phyloP scores from a whole-genome alignment of 1,140 invertebrate genomes.

The Drosophila busckii region DNA sequence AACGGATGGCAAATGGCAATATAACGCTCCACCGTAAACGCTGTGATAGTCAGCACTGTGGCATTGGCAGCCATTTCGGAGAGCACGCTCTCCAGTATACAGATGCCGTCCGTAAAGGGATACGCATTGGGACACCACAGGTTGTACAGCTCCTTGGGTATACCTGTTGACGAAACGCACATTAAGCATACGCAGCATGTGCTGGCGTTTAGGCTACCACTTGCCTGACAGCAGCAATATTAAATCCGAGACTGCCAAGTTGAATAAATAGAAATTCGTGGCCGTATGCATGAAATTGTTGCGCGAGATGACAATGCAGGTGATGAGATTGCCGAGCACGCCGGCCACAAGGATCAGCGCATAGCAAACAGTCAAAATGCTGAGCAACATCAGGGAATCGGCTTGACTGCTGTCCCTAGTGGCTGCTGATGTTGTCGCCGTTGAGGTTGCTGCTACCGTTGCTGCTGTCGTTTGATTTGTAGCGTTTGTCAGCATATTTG shows the following conservation, averaged over 20 bases:
- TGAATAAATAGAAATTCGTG: constrained; percentile 92
- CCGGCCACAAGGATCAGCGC: constrained; percentile 87
- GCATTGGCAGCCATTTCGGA: constrained; percentile 92
- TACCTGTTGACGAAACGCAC: constrained; percentile 70
- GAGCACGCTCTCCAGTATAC: constrained; percentile 86
- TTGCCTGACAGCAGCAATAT: constrained; percentile 84
- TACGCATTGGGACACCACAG: constrained; percentile 89
- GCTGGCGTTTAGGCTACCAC: neutral
- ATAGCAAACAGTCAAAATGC: constrained; percentile 86
- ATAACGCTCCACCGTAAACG: constrained; percentile 90
- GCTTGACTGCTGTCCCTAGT: neutral
- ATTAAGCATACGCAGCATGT: constrained; percentile 36
- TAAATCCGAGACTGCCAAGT: constrained; percentile 91
- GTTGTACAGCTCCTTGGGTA: constrained; percentile 88
- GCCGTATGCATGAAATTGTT: constrained; percentile 90
- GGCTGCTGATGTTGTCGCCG: constrained; percentile 26
- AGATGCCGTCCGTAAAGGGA: constrained; percentile 87
- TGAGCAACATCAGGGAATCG: constrained; percentile 81
- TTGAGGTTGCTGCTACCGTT: constrained; percentile 10
- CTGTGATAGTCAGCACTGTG: constrained; percentile 93
- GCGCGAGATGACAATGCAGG: constrained; percentile 89
- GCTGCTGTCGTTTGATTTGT: constrained; percentile 38
- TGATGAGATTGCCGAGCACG: constrained; percentile 89
- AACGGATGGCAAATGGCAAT: constrained; percentile 90
- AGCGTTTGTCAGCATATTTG: constrained; percentile 51